Conservation (phyloP, 2,113 vertebrate species). For the Hippolais icterina region DNA sequence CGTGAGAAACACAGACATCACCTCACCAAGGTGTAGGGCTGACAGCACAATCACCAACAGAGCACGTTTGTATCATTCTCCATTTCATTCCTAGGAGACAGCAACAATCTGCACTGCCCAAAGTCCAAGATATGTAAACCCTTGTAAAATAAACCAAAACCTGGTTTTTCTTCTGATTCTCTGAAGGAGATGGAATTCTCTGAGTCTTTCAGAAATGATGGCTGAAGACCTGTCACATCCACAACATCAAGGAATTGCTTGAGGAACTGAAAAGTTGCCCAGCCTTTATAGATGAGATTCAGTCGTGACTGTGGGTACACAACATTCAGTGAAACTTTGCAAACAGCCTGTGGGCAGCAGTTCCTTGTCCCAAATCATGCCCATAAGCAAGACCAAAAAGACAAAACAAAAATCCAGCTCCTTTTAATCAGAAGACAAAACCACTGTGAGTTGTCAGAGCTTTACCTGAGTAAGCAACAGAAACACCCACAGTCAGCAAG, state of each 20-base stretch:
- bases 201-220: neutral
- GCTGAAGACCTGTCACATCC: neutral
- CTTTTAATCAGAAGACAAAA: conserved; percentile 39
- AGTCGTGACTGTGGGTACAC: neutral
- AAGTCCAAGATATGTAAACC: neutral
- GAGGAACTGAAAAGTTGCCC: neutral
- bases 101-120: neutral
- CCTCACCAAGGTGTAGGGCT: neutral
- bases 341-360: conserved; percentile 2
- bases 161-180: neutral
- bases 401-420: conserved; percentile 5
- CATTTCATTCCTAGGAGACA: neutral
- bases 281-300: conserved; percentile 4
- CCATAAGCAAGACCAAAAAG: conserved; percentile 18
- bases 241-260: conserved; percentile 13
- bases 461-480: conserved; percentile 39
- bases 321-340: conserved; percentile 2
- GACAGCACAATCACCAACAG: neutral
- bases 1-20: neutral
- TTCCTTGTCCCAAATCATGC: neutral
- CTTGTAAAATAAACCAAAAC: neutral
- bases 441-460: conserved; percentile 27
- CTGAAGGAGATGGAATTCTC: neutral
- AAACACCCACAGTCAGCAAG: conserved; percentile 45
- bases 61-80: neutral